Base-by-base conservation (phyloP, 2,113 vertebrate genomes). In the Eidolon helvum region DNA sequence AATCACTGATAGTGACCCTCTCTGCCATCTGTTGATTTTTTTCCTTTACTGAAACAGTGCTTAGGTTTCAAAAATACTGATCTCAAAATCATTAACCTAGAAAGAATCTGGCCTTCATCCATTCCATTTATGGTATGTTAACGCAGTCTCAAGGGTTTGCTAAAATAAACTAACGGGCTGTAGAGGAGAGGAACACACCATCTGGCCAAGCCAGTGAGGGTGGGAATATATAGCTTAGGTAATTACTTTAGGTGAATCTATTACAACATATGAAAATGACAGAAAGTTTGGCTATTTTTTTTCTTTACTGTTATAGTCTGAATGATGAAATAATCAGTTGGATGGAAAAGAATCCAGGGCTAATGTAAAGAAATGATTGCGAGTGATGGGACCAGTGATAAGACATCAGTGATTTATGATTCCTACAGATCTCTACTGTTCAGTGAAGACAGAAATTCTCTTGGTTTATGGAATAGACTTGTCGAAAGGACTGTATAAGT, bases 41-140 rank as follows among this genome's bases (percentile, higher is more conserved):
- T 82, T 90, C 19, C 82, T 96, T 91, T 75, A 59, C 95, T 95
- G 87, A 95, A 87, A 96, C 79, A 95, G 75, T 96, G 92, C 96
- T 96, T 96, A 96, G 79, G 68, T 97, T 95, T 84, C 55, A 97
- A 90, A 78, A 96, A 53, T 87, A 50, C 45, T 97, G 72, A 43
- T 97, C 18, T 97, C 92, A 96, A 97, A 91, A 74, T 83, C 87
- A 93, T 98, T 98, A 98, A 98, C 72, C 84, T 92, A 95, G 38
- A 90, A 94, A 97, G 90, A 59, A 85, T 28, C 22, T 98, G 65
- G 43, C 71, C 84, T 95, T 95, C 92, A 95, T 92, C 90, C 75
- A 77, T 69, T 96, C 45, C 48, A 57, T 90, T 97, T 96, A 85
- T 77, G 75, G 48, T n/a, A 86, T 85, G 80, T 82, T 88, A 93